Evolutionary conservation across 2,888 invertebrate species (phyloP).

Genomic region (Drosophila formosana): DNA sequence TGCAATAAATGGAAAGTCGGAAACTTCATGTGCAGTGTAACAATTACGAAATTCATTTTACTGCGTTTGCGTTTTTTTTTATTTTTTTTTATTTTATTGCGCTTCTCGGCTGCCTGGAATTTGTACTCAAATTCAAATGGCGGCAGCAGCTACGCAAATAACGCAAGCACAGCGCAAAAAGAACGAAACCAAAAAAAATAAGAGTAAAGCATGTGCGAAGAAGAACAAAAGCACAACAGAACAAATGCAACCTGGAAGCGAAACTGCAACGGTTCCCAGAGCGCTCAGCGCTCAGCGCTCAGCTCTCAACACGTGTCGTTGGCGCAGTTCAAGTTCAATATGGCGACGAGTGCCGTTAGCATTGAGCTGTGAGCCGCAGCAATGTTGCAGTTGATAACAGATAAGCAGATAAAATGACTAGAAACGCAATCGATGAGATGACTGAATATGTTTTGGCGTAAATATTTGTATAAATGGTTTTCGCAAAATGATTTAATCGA

Average conservation of each 20-base stretch:
- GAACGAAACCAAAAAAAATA: constrained; percentile 1
- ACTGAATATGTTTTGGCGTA: not conserved
- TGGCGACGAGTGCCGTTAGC: constrained; percentile 55
- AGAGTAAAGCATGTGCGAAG: constrained; percentile 33
- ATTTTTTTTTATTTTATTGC: constrained; percentile 23
- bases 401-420: constrained; percentile 16
- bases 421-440: not conserved
- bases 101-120: constrained; percentile 26
- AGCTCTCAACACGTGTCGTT: constrained; percentile 64
- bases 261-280: constrained; percentile 1
- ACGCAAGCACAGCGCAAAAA: constrained; percentile 20
- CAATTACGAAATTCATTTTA: constrained; percentile 18
- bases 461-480: constrained; percentile 10
- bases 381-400: constrained; percentile 12
- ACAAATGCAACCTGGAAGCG: constrained; percentile 24
- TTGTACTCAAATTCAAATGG: constrained; percentile 49
- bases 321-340: constrained; percentile 67
- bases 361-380: constrained; percentile 20
- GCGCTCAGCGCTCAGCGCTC: constrained; percentile 1
- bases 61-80: constrained; percentile 18
- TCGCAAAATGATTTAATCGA: constrained; percentile 10
- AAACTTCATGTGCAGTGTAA: constrained; percentile 19
- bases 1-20: constrained; percentile 30
- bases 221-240: constrained; percentile 36
- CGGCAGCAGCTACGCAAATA: constrained; percentile 51